A percentile compares a stretch with the other conserved stretches of the same genome.
These are phyloP conservation scores for Agrotis segetum DNA, from an alignment of 2,888 invertebrate species.

Conservation along the genomic window DNA sequence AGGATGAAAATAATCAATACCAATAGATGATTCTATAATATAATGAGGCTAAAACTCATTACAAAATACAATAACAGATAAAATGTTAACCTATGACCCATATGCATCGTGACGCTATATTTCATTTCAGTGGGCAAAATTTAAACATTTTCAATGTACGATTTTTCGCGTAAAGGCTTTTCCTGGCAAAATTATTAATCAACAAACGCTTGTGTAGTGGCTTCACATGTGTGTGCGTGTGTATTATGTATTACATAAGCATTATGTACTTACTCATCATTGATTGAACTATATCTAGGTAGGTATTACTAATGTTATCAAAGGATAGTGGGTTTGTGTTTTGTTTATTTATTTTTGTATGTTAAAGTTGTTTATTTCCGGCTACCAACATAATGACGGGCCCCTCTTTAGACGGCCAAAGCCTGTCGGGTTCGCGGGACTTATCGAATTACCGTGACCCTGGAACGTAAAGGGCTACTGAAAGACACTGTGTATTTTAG, in stretches of 20 bases:
- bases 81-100: conserved; percentile 20
- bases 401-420: no score
- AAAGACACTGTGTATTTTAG: no score
- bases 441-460: no score
- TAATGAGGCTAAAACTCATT: conserved; percentile 1
- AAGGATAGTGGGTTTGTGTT: conserved; percentile 9
- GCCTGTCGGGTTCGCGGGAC: no score
- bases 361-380: not conserved
- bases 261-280: conserved; percentile 35
- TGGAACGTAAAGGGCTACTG: no score
- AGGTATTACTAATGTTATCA: conserved; percentile 7
- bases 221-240: conserved; percentile 11
- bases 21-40: not conserved
- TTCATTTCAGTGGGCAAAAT: conserved; percentile 37
- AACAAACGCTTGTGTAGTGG: conserved; percentile 34
- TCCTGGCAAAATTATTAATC: conserved; percentile 55
- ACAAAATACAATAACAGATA: conserved; percentile 21
- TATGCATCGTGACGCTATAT: conserved; percentile 19
- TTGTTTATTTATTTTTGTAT: not conserved
- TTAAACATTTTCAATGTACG: conserved; percentile 43
- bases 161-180: conserved; percentile 51
- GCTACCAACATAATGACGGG: no score
- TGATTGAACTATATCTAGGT: conserved; percentile 30
- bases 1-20: not conserved
- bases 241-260: conserved; percentile 27